A percentile compares a stretch with the other conserved stretches of the same genome.
Evolutionary conservation across 2,797 vertebrate genomes (phyloP).

Genomic region (Urocyon cinereoargenteus): DNA sequence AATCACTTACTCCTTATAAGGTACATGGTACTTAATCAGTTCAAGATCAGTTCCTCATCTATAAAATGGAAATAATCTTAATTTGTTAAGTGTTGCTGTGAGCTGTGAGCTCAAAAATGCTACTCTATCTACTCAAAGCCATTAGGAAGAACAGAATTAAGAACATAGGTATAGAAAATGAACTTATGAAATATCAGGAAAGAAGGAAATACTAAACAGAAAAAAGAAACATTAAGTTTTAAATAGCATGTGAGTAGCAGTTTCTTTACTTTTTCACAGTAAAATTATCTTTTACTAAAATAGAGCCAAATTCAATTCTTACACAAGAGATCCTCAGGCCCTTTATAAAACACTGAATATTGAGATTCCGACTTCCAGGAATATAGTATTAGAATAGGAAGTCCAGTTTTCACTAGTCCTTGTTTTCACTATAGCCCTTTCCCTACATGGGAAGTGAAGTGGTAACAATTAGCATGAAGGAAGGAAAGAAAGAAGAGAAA

Average conservation of each 20-base stretch:
- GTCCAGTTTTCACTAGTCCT: not conserved
- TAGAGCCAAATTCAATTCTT: not conserved
- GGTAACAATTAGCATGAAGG: not conserved
- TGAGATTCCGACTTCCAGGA: not conserved
- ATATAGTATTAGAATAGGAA: not conserved
- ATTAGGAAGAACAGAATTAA: not conserved
- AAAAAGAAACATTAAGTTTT: not conserved
- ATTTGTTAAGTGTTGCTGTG: not conserved
- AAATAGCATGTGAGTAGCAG: not conserved
- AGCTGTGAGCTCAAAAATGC: not conserved
- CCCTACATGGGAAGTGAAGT: not conserved
- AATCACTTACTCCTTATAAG: not conserved
- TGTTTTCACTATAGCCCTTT: not conserved
- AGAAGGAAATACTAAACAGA: not conserved
- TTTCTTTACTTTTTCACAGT: slow-evolving; percentile 29
- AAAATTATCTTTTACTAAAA: slow-evolving; percentile 38
- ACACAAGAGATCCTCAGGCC: not conserved
- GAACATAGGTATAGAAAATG: not conserved
- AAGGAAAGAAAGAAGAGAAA: too few species aligned
- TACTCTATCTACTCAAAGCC: not conserved
- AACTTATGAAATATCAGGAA: not conserved
- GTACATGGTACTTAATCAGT: not conserved
- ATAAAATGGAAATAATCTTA: not conserved
- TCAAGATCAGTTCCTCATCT: not conserved
- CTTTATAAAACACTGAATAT: not conserved